These are phyloP conservation scores for Drosophila peninsularis DNA, from an alignment of 2,888 invertebrate species.

Conservation along the genomic window DNA sequence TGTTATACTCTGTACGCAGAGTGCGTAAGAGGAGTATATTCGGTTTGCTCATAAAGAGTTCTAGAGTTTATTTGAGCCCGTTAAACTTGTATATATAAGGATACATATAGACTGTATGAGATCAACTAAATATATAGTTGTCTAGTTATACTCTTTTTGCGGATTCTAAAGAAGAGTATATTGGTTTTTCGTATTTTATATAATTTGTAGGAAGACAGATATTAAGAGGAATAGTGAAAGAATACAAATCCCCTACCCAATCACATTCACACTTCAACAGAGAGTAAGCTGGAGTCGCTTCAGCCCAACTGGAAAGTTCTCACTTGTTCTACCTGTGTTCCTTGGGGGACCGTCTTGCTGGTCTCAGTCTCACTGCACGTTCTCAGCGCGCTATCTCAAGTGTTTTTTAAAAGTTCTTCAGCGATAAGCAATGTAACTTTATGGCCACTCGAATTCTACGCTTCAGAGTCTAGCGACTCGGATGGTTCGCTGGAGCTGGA, in stretches of 20 bases:
- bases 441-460: conserved; percentile 68
- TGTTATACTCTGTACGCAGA: conserved; percentile 31
- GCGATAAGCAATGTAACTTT: conserved; percentile 78
- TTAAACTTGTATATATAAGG: too few relatives aligned
- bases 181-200: too few relatives aligned
- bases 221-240: too few relatives aligned
- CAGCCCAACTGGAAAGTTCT: not conserved
- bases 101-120: too few relatives aligned
- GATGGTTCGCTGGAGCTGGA: conserved; percentile 21
- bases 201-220: too few relatives aligned
- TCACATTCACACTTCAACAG: not conserved
- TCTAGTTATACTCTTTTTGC: too few relatives aligned
- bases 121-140: too few relatives aligned
- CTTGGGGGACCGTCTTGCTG: conserved; percentile 9
- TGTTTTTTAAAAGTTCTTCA: conserved; percentile 78
- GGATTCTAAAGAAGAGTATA: too few relatives aligned
- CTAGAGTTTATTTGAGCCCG: not conserved
- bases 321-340: conserved; percentile 26
- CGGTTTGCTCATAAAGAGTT: not conserved
- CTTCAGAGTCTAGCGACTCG: conserved; percentile 33
- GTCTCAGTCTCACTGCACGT: conserved; percentile 47
- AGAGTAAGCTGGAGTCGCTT: not conserved
- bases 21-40: not conserved
- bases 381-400: conserved; percentile 74
- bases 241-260: too few relatives aligned